A percentile compares a stretch with the other conserved stretches of the same genome.
These are phyloP conservation scores for Columba livia DNA, from an alignment of 2,113 vertebrate genomes.

Conservation along the genomic window DNA sequence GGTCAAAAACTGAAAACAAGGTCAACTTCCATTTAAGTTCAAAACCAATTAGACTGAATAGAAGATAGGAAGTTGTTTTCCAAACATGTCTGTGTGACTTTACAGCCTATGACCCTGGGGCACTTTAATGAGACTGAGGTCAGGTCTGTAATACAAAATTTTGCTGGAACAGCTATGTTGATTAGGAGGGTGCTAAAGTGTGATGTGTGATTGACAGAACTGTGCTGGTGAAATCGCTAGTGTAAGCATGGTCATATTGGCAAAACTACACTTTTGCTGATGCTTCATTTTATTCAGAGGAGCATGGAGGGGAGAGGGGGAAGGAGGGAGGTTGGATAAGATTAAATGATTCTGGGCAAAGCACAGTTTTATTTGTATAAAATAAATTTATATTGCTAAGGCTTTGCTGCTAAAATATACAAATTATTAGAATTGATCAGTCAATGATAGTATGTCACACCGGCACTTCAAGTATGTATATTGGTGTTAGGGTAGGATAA, in stretches of 20 bases:
- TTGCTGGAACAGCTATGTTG: slow-evolving; percentile 48
- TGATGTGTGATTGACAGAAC: slow-evolving; percentile 50
- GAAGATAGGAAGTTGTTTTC: slow-evolving; percentile 36
- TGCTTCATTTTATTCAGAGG: background rate
- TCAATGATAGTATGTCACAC: background rate
- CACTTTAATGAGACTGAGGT: slow-evolving; percentile 44
- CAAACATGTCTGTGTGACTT: slow-evolving; percentile 9
- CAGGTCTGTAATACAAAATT: slow-evolving; percentile 40
- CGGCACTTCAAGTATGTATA: background rate
- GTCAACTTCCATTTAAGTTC: background rate
- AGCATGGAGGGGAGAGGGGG: background rate
- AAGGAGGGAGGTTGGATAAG: background rate
- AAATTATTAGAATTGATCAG: rapidly evolving
- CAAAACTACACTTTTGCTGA: background rate
- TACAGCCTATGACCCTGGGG: slow-evolving; percentile 1
- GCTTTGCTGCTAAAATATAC: background rate
- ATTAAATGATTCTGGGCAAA: background rate
- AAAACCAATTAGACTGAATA: slow-evolving; percentile 20
- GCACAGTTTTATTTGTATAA: background rate
- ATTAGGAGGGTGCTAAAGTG: slow-evolving; percentile 24
- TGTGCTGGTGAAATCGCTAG: background rate
- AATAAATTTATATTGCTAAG: background rate
- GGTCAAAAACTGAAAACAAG: background rate
- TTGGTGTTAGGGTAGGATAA: background rate
- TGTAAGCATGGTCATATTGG: slow-evolving; percentile 10